Evolutionary conservation across 2,797 vertebrate genomes (phyloP).

Genomic region (Apodemus agrarius): DNA sequence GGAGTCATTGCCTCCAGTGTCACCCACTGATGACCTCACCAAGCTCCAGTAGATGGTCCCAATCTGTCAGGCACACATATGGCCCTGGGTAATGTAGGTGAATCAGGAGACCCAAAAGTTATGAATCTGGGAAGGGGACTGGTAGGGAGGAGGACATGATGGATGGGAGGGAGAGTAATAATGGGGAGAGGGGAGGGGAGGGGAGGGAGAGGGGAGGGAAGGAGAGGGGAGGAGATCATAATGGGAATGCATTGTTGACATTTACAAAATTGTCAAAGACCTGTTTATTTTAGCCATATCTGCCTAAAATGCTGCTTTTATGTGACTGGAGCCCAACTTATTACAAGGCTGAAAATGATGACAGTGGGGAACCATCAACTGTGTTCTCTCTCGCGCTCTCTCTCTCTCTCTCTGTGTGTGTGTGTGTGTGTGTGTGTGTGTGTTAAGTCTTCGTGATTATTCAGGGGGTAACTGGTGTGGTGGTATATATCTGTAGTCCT

Average conservation of each 20-base stretch:
- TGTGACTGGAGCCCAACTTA: conserved; percentile 17
- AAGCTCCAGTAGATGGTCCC: not conserved
- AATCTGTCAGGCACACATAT: not conserved
- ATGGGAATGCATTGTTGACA: not conserved
- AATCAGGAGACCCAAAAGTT: not conserved
- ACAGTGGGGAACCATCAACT: not conserved
- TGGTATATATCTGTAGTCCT: not conserved
- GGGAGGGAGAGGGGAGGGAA: too few species aligned
- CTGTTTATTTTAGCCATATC: not conserved
- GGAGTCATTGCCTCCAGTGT: not conserved
- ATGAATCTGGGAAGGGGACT: not conserved
- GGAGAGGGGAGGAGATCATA: not conserved
- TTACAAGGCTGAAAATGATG: not conserved
- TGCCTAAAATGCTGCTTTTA: not conserved
- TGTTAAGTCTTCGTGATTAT: too few species aligned
- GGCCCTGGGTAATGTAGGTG: not conserved
- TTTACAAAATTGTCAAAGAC: not conserved
- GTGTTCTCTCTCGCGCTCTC: too few species aligned
- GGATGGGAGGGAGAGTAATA: not conserved
- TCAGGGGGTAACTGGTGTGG: not conserved
- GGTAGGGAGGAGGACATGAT: not conserved
- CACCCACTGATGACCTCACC: not conserved
- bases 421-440: too few species aligned
- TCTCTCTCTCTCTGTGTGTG: not conserved
- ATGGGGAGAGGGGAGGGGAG: too few species aligned